phyloP scores from a whole-genome alignment of 2,888 invertebrate species.

The Trichogramma dendrolimi region DNA sequence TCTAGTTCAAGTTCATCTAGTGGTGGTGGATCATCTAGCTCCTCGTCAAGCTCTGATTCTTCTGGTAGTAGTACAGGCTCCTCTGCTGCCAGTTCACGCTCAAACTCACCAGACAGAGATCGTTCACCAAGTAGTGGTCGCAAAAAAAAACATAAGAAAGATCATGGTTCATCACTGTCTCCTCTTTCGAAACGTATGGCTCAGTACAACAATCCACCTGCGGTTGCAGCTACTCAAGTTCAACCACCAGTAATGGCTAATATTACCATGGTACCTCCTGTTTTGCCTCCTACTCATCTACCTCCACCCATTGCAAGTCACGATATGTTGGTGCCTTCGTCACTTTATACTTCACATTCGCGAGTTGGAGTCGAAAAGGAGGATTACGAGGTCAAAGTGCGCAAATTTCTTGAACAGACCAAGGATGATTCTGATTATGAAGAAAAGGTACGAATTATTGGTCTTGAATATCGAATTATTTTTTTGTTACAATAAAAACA shows the following conservation, averaged over 20 bases:
- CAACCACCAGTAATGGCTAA: background rate
- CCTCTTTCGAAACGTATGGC: constrained; percentile 82
- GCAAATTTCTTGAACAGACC: constrained; percentile 72
- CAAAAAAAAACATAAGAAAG: constrained; percentile 57
- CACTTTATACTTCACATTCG: constrained; percentile 48
- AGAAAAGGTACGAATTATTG: constrained; percentile 56
- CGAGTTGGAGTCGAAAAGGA: constrained; percentile 41
- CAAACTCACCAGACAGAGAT: constrained; percentile 34
- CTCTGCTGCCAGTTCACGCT: constrained; percentile 52
- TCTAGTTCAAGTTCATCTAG: constrained; percentile 61
- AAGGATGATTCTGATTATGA: constrained; percentile 83
- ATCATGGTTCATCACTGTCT: constrained; percentile 69
- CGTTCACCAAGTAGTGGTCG: constrained; percentile 41
- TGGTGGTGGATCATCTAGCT: constrained; percentile 53
- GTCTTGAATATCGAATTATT: constrained; percentile 7
- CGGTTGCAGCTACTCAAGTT: constrained; percentile 42
- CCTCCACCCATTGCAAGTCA: constrained; percentile 39
- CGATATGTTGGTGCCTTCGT: constrained; percentile 54
- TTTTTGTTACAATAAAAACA: background rate
- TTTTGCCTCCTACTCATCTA: background rate
- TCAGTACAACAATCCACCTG: constrained; percentile 70
- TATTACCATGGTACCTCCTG: no score
- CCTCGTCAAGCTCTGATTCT: constrained; percentile 44
- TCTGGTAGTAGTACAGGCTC: constrained; percentile 49
- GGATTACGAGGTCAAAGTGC: constrained; percentile 65